Base-by-base conservation (phyloP, 1,140 invertebrate species). In the Hyposmocoma kahamanoa region DNA sequence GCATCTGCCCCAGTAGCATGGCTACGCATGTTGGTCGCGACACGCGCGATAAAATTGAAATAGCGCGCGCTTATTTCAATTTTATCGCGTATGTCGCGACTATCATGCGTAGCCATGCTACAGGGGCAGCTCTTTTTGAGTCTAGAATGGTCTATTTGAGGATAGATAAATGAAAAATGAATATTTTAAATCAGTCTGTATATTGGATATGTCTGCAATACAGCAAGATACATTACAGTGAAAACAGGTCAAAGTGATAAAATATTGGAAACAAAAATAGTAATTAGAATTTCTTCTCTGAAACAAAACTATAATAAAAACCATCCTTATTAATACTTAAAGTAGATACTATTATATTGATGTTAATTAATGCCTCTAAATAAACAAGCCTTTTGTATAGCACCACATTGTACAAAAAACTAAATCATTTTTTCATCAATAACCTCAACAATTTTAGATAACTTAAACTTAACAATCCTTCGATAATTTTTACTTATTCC, bases 121-220 rank as follows among this genome's bases (percentile, higher is more conserved):
- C n/a, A n/a, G n/a, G n/a, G n/a, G n/a, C n/a, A n/a, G n/a, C n/a
- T n/a, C n/a, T n/a, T n/a, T n/a, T n/a, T n/a, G n/a, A n/a, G n/a
- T n/a, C n/a, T n/a, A n/a, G n/a, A n/a, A n/a, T n/a, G n/a, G n/a
- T n/a, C n/a, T n/a, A n/a, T n/a, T n/a, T n/a, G n/a, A n/a, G n/a
- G 28, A 17, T n/a, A 21, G 10, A 15, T n/a, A 30, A 22, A 52
- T 45, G 41, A 52, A 17, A 47, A 53, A 18, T 38, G 11, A 2
- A 19, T 34, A 18, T 56, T 43, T 82, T 84, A 81, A 86, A 87
- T 87, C 86, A 87, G 86, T 87, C 86, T 87, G 86, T 87, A 87
- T 87, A 84, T 82, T 86, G 84, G 86, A 87, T 87, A 87, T 87
- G 86, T 87, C 81, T 87, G 86, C 83, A 87, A 85, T 85, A 85